Base-by-base conservation (phyloP, 2,888 invertebrate species). In the Chloroclystis v-ata region DNA sequence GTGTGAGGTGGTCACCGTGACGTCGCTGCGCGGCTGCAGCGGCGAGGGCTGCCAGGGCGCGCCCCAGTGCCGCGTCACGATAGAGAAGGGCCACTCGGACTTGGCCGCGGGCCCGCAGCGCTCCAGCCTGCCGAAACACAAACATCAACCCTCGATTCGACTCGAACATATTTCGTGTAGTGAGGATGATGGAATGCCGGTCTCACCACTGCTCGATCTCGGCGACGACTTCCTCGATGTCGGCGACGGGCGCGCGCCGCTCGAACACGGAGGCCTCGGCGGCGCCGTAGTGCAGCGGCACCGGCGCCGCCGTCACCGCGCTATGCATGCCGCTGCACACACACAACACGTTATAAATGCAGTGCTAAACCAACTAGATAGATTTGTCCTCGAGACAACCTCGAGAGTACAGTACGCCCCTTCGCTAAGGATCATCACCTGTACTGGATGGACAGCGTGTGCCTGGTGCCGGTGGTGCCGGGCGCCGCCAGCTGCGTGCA, bases 211-310 rank as follows among this genome's bases (percentile, higher is more conserved):
- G 25, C 0, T 30, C 1, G 7, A 75, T 67, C 0, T 79, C 74
- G 0, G 60, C 46, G 1, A 73, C 41, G 14, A 83, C 69, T 0
- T 82, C 76, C 0, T 79, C 75, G 6, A 84, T 56, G 28, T 61
- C 52, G 6, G 49, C 40, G 29, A 74, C 60, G 0, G 78, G 72
- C 9, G 66, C 38, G 1, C 74, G 67, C 41, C 78, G 78, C 46
- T 82, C 80, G 55, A 86, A 86, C 37, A 86, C 85, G 0, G 85
- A 82, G 0, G 67, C 69, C 46, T 81, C 75, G 0, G 82, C 80
- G 11, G 82, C 75, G 26, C 82, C 82, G 59, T 86, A 86, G 57
- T 83, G 79, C 12, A 86, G 58, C 1, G 82, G 78, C 1, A 83
- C 70, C 4, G 77, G 72, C 9, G 83, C 81, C 1, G 69, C 74